A percentile compares a stretch with the other conserved stretches of the same genome.
phyloP scores from a whole-genome alignment of 2,888 invertebrate species.

The Lacanobia oleracea region DNA sequence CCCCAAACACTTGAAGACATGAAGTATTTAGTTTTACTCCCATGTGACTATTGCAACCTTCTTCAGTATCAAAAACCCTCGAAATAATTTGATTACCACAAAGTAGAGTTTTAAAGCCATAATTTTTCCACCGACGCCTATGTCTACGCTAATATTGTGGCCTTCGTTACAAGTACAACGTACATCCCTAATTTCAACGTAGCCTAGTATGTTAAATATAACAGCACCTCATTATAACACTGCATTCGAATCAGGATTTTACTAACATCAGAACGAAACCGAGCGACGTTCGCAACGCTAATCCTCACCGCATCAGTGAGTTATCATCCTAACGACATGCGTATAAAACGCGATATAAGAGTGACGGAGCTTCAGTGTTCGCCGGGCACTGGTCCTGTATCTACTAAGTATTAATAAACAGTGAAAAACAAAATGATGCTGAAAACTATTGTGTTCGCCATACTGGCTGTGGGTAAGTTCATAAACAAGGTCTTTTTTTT shows the following conservation, averaged over 20 bases:
- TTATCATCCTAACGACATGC: slow-evolving; percentile 25
- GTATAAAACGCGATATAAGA: slow-evolving; percentile 54
- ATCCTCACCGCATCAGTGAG: slow-evolving; percentile 28
- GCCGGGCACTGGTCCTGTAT: slow-evolving; percentile 56
- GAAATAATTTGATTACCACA: too few relatives aligned
- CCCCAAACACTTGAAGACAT: too few relatives aligned
- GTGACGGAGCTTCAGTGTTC: slow-evolving; percentile 72
- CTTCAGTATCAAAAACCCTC: too few relatives aligned
- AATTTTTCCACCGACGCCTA: too few relatives aligned
- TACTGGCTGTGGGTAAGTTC: slow-evolving; percentile 77
- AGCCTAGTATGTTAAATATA: too few relatives aligned
- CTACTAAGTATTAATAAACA: slow-evolving; percentile 50
- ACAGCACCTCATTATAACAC: too few relatives aligned
- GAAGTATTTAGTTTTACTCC: too few relatives aligned
- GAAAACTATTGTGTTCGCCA: slow-evolving; percentile 74
- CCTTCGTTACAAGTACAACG: too few relatives aligned
- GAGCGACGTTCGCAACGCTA: not conserved
- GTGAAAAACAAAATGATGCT: slow-evolving; percentile 74
- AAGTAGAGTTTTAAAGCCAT: too few relatives aligned
- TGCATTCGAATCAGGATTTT: not conserved
- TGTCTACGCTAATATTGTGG: too few relatives aligned
- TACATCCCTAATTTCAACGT: too few relatives aligned
- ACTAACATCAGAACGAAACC: not conserved
- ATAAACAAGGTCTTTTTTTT: not conserved
- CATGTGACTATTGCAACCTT: too few relatives aligned